These are phyloP conservation scores for Aspiorhynchus laticeps DNA, from an alignment of 2,113 vertebrate species.

Conservation along the genomic window DNA sequence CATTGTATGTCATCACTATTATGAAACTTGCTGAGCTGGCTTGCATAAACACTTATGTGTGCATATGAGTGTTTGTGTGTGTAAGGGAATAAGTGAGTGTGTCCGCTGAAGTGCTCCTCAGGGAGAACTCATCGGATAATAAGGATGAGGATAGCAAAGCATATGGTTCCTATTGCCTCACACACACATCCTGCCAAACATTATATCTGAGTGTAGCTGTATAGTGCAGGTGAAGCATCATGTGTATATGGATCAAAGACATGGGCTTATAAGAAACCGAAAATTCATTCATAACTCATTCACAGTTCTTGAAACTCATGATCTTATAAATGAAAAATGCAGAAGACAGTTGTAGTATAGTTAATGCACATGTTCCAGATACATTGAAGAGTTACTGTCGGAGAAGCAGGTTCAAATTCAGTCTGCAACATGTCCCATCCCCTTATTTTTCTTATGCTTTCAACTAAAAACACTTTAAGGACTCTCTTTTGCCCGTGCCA, in stretches of 20 bases:
- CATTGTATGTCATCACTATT: background rate
- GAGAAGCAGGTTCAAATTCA: background rate
- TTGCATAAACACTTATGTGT: conserved; percentile 32
- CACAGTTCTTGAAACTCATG: background rate
- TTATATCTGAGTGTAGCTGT: background rate
- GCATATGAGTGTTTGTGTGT: conserved; percentile 19
- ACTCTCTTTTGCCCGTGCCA: background rate
- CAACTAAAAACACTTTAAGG: background rate
- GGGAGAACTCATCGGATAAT: conserved; percentile 47
- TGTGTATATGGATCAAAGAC: background rate
- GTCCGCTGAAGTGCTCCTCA: conserved; percentile 24
- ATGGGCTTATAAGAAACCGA: background rate
- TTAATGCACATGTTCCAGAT: background rate
- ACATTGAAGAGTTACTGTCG: background rate
- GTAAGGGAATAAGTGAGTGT: conserved; percentile 21
- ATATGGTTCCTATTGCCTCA: conserved; percentile 43
- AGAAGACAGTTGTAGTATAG: background rate
- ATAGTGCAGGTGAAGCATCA: background rate
- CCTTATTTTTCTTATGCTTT: background rate
- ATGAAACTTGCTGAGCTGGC: conserved; percentile 10
- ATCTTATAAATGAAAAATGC: background rate
- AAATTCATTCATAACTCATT: background rate
- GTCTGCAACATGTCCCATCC: background rate
- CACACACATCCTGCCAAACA: conserved; percentile 8
- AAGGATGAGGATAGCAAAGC: conserved; percentile 40